Evolutionary conservation across 2,113 vertebrate genomes (phyloP).

Genomic region (Oreochromis niloticus): DNA sequence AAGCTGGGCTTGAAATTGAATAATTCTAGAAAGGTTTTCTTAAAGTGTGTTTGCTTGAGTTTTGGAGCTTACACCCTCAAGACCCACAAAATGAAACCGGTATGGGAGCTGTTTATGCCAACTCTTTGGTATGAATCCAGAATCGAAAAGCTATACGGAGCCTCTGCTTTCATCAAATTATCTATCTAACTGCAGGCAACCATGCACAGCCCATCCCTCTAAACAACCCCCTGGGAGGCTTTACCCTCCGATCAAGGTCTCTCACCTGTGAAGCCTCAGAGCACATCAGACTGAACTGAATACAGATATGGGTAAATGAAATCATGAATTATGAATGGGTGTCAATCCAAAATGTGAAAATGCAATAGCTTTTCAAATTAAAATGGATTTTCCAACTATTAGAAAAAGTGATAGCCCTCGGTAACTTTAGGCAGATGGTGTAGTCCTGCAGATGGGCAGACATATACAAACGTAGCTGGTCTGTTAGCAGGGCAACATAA

Average conservation of each 20-base stretch:
- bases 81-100: neutral
- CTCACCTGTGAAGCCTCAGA: conserved; percentile 37
- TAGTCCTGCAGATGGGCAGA: neutral
- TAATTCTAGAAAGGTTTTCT: neutral
- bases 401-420: neutral
- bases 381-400: conserved; percentile 38
- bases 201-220: neutral
- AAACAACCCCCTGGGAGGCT: conserved; percentile 1
- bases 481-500: neutral
- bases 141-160: neutral
- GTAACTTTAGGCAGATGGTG: neutral
- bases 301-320: conserved; percentile 60
- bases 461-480: neutral
- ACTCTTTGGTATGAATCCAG: neutral
- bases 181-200: conserved; percentile 4
- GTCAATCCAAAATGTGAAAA: conserved; percentile 57
- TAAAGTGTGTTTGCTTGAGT: neutral
- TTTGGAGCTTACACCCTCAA: neutral
- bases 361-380: conserved; percentile 56
- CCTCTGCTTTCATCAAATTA: conserved; percentile 9
- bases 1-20: neutral
- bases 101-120: neutral
- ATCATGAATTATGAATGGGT: conserved; percentile 72
- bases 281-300: conserved; percentile 53
- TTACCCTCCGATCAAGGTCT: conserved; percentile 66